These are phyloP conservation scores for Notarius quadriscutis DNA, from an alignment of 2,113 vertebrate genomes.

Conservation along the genomic window DNA sequence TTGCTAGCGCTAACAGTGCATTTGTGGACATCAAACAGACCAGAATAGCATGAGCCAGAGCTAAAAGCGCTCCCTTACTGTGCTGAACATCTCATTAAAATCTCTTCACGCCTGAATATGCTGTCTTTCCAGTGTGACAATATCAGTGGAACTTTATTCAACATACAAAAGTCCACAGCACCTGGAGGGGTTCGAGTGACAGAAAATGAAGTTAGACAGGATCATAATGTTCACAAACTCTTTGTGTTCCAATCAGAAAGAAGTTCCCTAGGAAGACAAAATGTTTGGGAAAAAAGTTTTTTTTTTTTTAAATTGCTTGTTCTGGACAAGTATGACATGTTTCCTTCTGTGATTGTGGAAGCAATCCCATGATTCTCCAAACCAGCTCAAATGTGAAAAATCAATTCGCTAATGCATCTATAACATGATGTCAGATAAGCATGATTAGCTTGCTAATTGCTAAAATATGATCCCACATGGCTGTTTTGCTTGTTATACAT, in stretches of 20 bases:
- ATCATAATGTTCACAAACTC: conserved; percentile 14
- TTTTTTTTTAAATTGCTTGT: not conserved
- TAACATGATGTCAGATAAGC: not conserved
- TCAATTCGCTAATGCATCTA: not conserved
- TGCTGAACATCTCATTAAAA: conserved; percentile 38
- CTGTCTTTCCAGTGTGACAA: conserved; percentile 16
- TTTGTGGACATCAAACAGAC: conserved; percentile 28
- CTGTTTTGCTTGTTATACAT: not conserved
- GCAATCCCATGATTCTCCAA: not conserved
- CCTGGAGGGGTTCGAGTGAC: not conserved
- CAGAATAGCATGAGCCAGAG: conserved; percentile 30
- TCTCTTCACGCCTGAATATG: conserved; percentile 8
- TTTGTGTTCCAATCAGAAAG: conserved; percentile 13
- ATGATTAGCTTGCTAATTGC: not conserved
- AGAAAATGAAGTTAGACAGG: conserved; percentile 17
- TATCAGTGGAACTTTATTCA: conserved; percentile 23
- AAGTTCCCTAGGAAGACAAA: not conserved
- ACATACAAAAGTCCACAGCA: conserved; percentile 9
- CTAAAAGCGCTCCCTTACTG: conserved; percentile 33
- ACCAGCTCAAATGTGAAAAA: not conserved
- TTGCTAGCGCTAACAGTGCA: conserved; percentile 16
- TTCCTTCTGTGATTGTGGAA: not conserved
- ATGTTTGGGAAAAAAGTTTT: not conserved
- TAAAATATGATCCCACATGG: not conserved
- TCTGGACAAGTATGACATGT: not conserved